Evolutionary conservation across 2,888 invertebrate genomes (phyloP).

Genomic region (Leptinotarsa rubiginosa): DNA sequence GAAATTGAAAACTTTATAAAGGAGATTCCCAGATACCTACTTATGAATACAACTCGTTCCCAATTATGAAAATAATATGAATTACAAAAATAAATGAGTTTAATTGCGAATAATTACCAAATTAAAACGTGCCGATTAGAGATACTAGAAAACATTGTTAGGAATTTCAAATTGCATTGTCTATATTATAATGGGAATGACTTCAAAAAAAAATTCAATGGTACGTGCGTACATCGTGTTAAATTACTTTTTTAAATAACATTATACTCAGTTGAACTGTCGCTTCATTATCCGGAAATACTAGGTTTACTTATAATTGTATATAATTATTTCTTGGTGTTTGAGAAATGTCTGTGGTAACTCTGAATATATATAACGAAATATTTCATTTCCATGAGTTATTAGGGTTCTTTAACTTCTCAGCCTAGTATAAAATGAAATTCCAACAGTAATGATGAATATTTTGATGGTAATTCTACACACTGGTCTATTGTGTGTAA

Average conservation of each 20-base stretch:
- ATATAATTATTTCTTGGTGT: not conserved
- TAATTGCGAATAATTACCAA: conserved; percentile 42
- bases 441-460: too few relatives aligned
- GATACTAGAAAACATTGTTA: conserved; percentile 9
- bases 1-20: not conserved
- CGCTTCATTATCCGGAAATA: conserved; percentile 11
- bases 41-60: not conserved
- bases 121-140: conserved; percentile 33
- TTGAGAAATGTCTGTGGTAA: conserved; percentile 3
- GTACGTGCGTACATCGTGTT: conserved; percentile 14
- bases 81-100: conserved; percentile 39
- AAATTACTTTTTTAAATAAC: conserved; percentile 1
- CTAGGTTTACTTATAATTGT: conserved; percentile 1
- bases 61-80: conserved; percentile 45
- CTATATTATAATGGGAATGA: not conserved
- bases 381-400: too few relatives aligned
- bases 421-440: too few relatives aligned
- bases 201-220: conserved; percentile 14
- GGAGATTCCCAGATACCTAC: conserved; percentile 9
- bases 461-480: too few relatives aligned
- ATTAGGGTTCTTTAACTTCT: too few relatives aligned
- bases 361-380: not conserved
- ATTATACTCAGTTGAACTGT: not conserved
- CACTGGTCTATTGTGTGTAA: too few relatives aligned
- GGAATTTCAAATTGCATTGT: conserved; percentile 19